Evolutionary conservation across 2,888 invertebrate genomes (phyloP).

Genomic region (Cataglyphis albicans): DNA sequence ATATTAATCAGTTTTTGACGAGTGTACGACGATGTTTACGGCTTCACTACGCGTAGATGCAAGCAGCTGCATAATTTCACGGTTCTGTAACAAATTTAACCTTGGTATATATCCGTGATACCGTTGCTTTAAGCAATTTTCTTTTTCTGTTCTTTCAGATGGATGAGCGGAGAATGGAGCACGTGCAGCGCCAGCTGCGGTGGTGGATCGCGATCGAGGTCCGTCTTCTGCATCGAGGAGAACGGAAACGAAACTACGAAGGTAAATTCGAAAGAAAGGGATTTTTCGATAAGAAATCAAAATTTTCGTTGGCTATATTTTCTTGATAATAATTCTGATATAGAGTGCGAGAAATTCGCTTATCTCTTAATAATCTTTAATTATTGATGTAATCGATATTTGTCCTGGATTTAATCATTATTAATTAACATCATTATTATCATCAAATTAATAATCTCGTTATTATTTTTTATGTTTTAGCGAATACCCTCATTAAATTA

Average conservation of each 20-base stretch:
- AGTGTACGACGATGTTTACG: constrained; percentile 1
- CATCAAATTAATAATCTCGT: not conserved
- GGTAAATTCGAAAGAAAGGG: constrained; percentile 86
- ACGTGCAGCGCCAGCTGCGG: constrained; percentile 95
- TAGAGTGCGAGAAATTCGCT: not conserved
- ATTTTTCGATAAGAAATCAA: constrained; percentile 24
- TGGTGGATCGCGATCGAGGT: constrained; percentile 92
- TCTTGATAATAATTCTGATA: not conserved
- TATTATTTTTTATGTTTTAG: not conserved
- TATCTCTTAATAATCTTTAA: not conserved
- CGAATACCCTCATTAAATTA: not conserved
- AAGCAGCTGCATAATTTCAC: constrained; percentile 53
- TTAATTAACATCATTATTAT: not conserved
- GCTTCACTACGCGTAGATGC: constrained; percentile 3
- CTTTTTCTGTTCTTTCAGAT: constrained; percentile 87
- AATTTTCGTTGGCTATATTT: constrained; percentile 12
- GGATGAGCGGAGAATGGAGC: constrained; percentile 96
- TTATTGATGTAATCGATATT: constrained; percentile 1
- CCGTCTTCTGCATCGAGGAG: constrained; percentile 94
- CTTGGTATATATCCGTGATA: constrained; percentile 7
- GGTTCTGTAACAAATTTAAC: constrained; percentile 49
- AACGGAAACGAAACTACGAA: constrained; percentile 92
- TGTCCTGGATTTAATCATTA: not conserved
- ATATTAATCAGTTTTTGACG: constrained; percentile 54
- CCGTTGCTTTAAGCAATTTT: constrained; percentile 17